A percentile compares a stretch with the other conserved stretches of the same genome.
phyloP scores from a whole-genome alignment of 1,140 invertebrate genomes.

The Anastrepha obliqua region DNA sequence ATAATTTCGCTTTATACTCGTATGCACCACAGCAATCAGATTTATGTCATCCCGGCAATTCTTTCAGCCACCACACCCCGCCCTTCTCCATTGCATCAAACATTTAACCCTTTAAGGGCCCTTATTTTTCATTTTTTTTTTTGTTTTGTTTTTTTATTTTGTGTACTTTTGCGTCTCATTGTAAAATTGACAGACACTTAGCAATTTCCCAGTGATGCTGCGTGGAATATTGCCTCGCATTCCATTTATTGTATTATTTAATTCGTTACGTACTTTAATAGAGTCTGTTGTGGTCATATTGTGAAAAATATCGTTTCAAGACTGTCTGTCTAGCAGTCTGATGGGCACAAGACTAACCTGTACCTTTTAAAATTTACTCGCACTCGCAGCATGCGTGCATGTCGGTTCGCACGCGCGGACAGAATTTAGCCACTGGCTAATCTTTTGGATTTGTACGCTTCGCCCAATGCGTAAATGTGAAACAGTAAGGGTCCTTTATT shows the following conservation, averaged over 20 bases:
- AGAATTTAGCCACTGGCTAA: conserved; percentile 51
- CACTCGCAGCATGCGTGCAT: neutral
- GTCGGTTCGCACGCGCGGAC: neutral
- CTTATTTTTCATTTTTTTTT: neutral
- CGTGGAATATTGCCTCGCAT: conserved; percentile 38
- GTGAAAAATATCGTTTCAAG: neutral
- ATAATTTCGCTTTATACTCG: neutral
- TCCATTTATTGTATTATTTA: conserved; percentile 35
- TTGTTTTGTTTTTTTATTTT: neutral
- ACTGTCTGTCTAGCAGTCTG: conserved; percentile 1
- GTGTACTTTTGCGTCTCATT: neutral
- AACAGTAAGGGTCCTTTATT: conserved; percentile 44
- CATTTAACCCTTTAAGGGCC: conserved; percentile 22
- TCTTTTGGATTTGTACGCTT: conserved; percentile 40
- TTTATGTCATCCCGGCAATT: conserved; percentile 24
- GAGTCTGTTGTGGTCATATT: too few species aligned
- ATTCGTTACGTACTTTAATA: conserved; percentile 44
- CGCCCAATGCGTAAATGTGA: conserved; percentile 22
- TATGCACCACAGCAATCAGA: neutral
- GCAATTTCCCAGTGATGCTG: conserved; percentile 47
- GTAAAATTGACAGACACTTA: conserved; percentile 49
- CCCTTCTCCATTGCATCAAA: neutral
- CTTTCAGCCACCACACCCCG: neutral
- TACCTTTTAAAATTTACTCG: neutral
- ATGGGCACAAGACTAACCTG: neutral